Evolutionary conservation across 2,797 vertebrate genomes (phyloP).

Genomic region (Diceros bicornis): DNA sequence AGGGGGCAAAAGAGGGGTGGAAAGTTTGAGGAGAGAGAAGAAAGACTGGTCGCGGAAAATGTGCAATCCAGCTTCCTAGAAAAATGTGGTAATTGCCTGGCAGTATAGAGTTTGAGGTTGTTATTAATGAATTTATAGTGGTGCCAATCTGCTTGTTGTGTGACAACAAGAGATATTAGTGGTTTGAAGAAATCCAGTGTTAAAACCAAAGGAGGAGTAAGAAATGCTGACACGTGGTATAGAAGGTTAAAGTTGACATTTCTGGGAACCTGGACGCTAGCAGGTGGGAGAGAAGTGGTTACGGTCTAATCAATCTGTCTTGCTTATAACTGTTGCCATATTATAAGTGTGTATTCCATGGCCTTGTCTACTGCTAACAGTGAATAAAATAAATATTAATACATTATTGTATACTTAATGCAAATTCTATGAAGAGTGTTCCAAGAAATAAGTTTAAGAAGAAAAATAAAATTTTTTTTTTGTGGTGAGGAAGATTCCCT

Average conservation of each 20-base stretch:
- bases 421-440: not conserved
- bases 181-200: not conserved
- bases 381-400: slow-evolving; percentile 2
- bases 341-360: not conserved
- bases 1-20: not conserved
- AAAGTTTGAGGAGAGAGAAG: not conserved
- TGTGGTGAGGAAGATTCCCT: too few species aligned
- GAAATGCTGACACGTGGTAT: not conserved
- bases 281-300: not conserved
- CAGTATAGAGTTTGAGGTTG: not conserved
- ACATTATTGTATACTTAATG: not conserved
- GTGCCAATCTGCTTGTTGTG: not conserved
- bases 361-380: not conserved
- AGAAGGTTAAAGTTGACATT: not conserved
- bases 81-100: not conserved
- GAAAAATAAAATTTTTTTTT: not conserved
- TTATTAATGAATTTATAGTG: not conserved
- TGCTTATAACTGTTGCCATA: not conserved
- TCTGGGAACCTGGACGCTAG: not conserved
- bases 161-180: not conserved
- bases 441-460: slow-evolving; percentile 43
- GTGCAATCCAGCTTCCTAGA: not conserved
- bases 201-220: not conserved
- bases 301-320: not conserved
- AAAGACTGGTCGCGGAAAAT: not conserved